Evolutionary conservation across 2,797 vertebrate species (phyloP).

Genomic region (Danio albolineatus): DNA sequence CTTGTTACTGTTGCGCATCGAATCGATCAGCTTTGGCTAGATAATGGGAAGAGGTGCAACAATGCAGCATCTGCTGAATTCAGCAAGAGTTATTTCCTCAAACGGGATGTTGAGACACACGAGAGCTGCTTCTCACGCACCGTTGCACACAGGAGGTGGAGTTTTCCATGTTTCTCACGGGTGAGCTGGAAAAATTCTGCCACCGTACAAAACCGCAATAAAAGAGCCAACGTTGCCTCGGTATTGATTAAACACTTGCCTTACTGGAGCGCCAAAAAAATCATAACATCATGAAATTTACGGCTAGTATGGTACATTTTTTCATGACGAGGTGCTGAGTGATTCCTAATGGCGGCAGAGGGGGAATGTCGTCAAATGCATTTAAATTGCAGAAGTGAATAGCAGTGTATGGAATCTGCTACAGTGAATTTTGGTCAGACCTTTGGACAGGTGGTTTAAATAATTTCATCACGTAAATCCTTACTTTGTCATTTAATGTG

Average conservation of each 20-base stretch:
- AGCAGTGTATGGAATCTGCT: not conserved
- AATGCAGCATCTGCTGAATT: constrained; percentile 72
- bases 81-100: constrained; percentile 47
- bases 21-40: constrained; percentile 70
- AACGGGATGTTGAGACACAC: constrained; percentile 45
- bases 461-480: not conserved
- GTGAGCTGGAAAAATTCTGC: constrained; percentile 18
- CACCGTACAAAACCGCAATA: not conserved
- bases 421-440: not conserved
- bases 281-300: not conserved
- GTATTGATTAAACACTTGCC: constrained; percentile 13
- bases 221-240: not conserved
- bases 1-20: constrained; percentile 69
- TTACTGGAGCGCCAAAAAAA: not conserved
- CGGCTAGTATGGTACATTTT: not conserved
- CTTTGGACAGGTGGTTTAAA: not conserved
- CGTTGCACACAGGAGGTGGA: constrained; percentile 17
- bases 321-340: not conserved
- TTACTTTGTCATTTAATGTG: not conserved
- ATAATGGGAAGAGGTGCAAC: constrained; percentile 56
- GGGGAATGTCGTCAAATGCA: not conserved
- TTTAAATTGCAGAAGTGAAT: not conserved
- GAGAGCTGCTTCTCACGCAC: constrained; percentile 30
- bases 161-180: constrained; percentile 41
- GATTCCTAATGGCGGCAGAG: not conserved